These are phyloP conservation scores for Euwallacea fornicatus DNA, from an alignment of 1,140 invertebrate species.

Conservation along the genomic window DNA sequence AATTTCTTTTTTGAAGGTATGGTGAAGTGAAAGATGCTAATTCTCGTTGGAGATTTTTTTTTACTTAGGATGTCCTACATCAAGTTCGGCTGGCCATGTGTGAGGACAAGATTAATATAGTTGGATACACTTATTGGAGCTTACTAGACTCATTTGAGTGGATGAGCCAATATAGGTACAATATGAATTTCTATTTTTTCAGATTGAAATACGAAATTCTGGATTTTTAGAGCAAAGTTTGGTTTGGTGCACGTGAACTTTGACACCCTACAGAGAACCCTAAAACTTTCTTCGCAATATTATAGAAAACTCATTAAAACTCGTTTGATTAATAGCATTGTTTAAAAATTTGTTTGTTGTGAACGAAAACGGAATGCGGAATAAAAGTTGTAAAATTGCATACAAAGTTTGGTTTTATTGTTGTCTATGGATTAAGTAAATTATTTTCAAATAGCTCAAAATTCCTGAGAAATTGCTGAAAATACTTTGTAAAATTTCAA, in stretches of 20 bases:
- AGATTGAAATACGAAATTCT: not conserved
- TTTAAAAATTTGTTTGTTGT: too few species aligned
- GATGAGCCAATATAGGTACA: constrained; percentile 51
- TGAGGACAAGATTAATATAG: constrained; percentile 51
- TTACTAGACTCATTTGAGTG: constrained; percentile 70
- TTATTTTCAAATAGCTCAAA: too few species aligned
- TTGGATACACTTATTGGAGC: constrained; percentile 65
- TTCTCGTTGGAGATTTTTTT: not conserved
- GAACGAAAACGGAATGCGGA: too few species aligned
- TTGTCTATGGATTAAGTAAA: too few species aligned
- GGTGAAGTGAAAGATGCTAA: too few species aligned
- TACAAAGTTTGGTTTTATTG: too few species aligned
- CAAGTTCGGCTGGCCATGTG: constrained; percentile 35
- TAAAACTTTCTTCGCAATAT: constrained; percentile 69
- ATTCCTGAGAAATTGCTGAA: too few species aligned
- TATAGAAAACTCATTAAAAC: constrained; percentile 59
- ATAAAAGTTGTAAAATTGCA: too few species aligned
- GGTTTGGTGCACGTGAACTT: constrained; percentile 77
- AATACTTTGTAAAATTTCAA: too few species aligned
- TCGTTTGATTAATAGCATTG: not conserved
- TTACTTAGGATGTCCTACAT: constrained; percentile 1
- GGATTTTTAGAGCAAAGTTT: constrained; percentile 63
- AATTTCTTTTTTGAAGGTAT: constrained; percentile 31
- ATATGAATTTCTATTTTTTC: constrained; percentile 20
- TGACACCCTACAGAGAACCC: constrained; percentile 62